Evolutionary conservation across 2,797 vertebrate genomes (phyloP), one percentile per base, ranked within the genome.

Genomic region (Hyperoplus lanceolatus): DNA sequence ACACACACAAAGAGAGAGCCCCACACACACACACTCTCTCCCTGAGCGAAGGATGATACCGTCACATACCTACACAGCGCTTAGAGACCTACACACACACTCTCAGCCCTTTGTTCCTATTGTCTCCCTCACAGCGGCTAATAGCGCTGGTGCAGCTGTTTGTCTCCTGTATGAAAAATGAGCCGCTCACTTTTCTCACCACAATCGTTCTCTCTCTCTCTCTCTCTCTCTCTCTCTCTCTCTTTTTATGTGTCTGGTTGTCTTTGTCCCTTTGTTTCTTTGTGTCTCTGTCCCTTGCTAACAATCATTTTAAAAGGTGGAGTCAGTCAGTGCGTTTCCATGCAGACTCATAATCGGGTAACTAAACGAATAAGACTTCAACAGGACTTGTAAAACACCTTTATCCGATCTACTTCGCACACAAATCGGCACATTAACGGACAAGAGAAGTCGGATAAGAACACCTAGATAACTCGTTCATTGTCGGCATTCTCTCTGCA

Each of bases 41-140:
- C 50, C 62, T 77, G 1, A 1, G 74, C 51, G 36, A 21, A 61
- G 66, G 42, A n/a, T 0, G 16, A 13, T 50, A 29, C 70, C 45
- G 55, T 62, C 5, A 36, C 8, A 59, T 46, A 49, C 36, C 48
- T 59, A 2, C 55, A 43, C 55, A 14, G 60, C 48, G 1, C 4
- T 0, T 12, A 9, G 0, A 12, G 16, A 78, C 62, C 51, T 8
- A 48, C 81, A 56, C 57, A 6, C 21, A 16, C 3, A 46, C 51
- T 38, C 61, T 49, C 73, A 3, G 0, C 1, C 41, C 59, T 83
- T 84, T 84, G 79, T 84, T 80, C 70, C 46, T 15, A 43, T 45
- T 39, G 61, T 58, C 48, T 70, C 71, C 18, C 7, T 5, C 4
- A 10, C 4, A 42, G 62, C 69, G 4, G 58, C 50, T 61, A 5